Evolutionary conservation across 2,113 vertebrate species (phyloP), one percentile per base, ranked within the genome.

Genomic region (Limanda limanda): DNA sequence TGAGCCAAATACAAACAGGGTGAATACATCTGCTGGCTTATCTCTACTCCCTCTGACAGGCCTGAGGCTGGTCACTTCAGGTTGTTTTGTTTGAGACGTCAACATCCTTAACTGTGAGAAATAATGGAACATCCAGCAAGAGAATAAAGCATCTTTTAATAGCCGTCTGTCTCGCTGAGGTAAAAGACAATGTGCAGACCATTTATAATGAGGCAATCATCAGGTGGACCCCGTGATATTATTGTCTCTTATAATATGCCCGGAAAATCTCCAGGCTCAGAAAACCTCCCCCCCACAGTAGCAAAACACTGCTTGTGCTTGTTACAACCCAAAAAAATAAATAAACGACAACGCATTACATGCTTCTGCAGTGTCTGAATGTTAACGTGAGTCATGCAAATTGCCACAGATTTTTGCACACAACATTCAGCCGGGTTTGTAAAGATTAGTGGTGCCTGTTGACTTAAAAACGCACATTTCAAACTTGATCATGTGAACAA

Each of bases 191-290:
- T 75, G 76, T 78, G 81, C 57, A 85, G 74, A 69, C 58, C 61
- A 74, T 90, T 91, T 86, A 89, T 90, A 91, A 94, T 89, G 89
- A 92, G 83, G 73, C 76, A 85, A 86, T 91, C 86, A 90, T 91
- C 76, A 89, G 88, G 68, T 85, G 79, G 78, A 81, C 70, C 74
- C 71, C 20, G 27, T 79, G 78, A 90, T 90, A 87, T 83, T 88
- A 85, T 86, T 77, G 79, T 86, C 83, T 76, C 66, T 82, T 66
- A 68, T 84, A 83, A 84, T 76, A 60, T 81, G 82, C 59, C 58
- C 79, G 73, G 68, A 77, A 81, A 87, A 71, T 77, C 77, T 76
- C 73, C 54, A 23, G 58, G 52, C 78, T 68, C 54, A 65, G 66
- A 58, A 51, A 61, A n/a, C 74, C 20, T 20, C 35, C 37, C 24